Conservation (phyloP, 2,113 vertebrate genomes). For the Artemisiospiza belli region DNA sequence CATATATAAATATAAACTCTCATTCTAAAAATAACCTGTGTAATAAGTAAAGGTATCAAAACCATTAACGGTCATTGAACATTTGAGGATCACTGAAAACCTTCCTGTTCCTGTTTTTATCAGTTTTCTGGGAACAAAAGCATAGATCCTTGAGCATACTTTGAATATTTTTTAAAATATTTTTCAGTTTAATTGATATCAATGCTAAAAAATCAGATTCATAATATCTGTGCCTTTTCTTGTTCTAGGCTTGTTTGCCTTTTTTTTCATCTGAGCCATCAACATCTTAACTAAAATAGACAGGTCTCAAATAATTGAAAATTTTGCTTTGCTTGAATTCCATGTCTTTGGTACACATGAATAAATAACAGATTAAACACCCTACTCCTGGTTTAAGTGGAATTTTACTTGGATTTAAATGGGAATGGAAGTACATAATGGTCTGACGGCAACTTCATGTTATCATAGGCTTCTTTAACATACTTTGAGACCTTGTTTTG, state of each 20-base stretch:
- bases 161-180: background rate
- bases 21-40: background rate
- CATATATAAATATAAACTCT: background rate
- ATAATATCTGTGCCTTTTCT: no score
- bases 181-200: background rate
- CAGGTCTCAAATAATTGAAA: background rate
- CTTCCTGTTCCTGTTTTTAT: background rate
- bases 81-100: background rate
- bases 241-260: background rate
- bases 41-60: background rate
- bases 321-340: background rate
- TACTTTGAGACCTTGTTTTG: constrained; percentile 10
- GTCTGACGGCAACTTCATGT: background rate
- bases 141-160: background rate
- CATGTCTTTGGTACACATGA: background rate
- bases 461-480: background rate
- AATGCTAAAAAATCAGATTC: background rate
- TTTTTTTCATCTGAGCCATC: background rate
- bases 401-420: background rate
- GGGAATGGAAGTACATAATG: background rate
- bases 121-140: background rate
- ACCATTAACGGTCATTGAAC: background rate
- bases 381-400: background rate
- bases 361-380: background rate
- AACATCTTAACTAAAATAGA: background rate